These are phyloP conservation scores for Laspeyria flexula DNA, from an alignment of 2,888 invertebrate genomes.

Conservation along the genomic window DNA sequence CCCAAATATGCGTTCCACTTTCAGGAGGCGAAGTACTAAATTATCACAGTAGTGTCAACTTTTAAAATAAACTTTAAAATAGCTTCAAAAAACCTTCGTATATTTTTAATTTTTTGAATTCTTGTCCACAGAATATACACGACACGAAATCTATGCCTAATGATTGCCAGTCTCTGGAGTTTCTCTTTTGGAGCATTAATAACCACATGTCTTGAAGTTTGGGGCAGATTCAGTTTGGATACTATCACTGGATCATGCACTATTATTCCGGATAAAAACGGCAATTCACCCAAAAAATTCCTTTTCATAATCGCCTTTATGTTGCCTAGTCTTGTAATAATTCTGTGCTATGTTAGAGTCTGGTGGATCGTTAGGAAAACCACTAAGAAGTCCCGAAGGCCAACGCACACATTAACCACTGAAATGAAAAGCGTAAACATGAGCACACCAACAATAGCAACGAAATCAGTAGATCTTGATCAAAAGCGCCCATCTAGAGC, in stretches of 20 bases:
- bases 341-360: constrained; percentile 93
- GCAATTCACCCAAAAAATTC: constrained; percentile 90
- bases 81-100: too few relatives aligned
- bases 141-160: constrained; percentile 87
- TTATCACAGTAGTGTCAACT: too few relatives aligned
- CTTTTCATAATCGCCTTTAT: constrained; percentile 94
- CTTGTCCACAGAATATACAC: constrained; percentile 88
- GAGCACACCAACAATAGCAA: constrained; percentile 37
- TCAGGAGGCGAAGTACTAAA: too few relatives aligned
- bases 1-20: too few relatives aligned
- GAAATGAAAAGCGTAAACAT: constrained; percentile 61
- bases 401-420: constrained; percentile 48
- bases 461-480: constrained; percentile 31
- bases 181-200: constrained; percentile 89
- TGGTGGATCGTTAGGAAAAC: constrained; percentile 91
- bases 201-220: constrained; percentile 90
- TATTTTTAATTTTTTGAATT: too few relatives aligned
- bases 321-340: constrained; percentile 93
- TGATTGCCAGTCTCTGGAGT: constrained; percentile 91
- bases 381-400: constrained; percentile 85
- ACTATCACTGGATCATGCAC: constrained; percentile 91
- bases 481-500: constrained; percentile 39
- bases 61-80: too few relatives aligned
- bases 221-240: constrained; percentile 93
- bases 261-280: constrained; percentile 88